Base-by-base conservation (phyloP, 2,888 invertebrate genomes). In the Cynaeus angustus region DNA sequence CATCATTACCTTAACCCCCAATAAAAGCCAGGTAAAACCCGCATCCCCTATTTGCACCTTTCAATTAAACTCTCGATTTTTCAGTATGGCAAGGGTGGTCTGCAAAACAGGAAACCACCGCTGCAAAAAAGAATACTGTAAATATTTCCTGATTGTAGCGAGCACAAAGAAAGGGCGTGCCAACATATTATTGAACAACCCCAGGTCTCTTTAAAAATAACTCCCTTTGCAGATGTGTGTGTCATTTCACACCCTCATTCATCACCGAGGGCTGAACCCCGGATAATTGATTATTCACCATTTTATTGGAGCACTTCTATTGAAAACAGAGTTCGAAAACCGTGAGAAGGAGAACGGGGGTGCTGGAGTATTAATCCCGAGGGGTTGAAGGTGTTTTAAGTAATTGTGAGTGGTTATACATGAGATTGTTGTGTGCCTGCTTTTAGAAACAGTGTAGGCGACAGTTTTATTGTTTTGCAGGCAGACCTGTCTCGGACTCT, bases 241-340 rank as follows among this genome's bases (percentile, higher is more conserved):
- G 78, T 78, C 78, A 78, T 74, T 79, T 79, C 78, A 77, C 79
- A 78, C 79, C 78, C 79, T 75, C 77, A 78, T 78, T 77, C 79
- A 77, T 78, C 79, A 79, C 72, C 61, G 72, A 71, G 69, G 67
- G 69, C 64, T 68, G 66, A 69, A 50, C 55, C 70, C 69, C 55
- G 16, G 28, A 43, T 76, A 77, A 78, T 78, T 77, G 77, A 78
- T 78, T 75, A 76, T 78, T 78, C 77, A 72, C 73, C 71, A 72
- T 75, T 77, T 73, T 72, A 74, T 72, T 71, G 68, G 68, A 62
- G 28, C 48, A 56, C 56, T 61, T 61, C 16, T 46, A 61, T 61
- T 50, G 61, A 48, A 61, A 61, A 61, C 33, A 45, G 14, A 26
- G 30, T 28, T 10, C 28, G 21, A 28, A n/a, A 13, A 28, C 26